A percentile compares a stretch with the other conserved stretches of the same genome.
Conservation (phyloP, 2,888 invertebrate species). For the Melanotus villosus region DNA sequence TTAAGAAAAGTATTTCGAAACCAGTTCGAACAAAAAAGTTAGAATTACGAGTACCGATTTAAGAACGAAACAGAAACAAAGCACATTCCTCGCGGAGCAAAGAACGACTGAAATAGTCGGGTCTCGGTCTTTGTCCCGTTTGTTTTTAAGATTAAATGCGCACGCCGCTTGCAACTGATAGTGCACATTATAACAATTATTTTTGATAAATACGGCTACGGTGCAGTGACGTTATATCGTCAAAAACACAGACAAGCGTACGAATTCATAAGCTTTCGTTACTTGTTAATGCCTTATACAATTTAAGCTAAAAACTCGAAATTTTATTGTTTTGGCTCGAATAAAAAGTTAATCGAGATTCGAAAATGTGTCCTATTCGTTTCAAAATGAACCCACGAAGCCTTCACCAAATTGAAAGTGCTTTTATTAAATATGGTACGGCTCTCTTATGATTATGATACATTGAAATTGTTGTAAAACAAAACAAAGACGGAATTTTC, state of each 20-base stretch:
- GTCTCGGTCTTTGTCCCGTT: constrained; percentile 27
- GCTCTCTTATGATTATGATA: no score
- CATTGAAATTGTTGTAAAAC: no score
- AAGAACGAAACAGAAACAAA: constrained; percentile 27
- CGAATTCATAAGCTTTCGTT: no score
- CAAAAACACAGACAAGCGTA: not conserved
- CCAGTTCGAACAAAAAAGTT: not conserved
- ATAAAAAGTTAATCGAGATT: no score
- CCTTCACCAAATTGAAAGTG: no score
- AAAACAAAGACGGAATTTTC: no score
- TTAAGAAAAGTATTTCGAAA: not conserved
- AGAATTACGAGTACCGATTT: not conserved
- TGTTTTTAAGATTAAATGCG: constrained; percentile 32
- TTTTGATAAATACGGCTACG: not conserved
- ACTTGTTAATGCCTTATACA: no score
- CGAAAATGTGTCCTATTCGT: no score
- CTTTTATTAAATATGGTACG: no score
- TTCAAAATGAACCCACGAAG: no score
- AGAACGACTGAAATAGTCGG: constrained; percentile 27
- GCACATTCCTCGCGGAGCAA: constrained; percentile 29
- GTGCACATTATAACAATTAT: not conserved
- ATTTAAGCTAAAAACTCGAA: no score
- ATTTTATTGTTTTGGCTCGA: no score
- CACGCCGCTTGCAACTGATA: constrained; percentile 23
- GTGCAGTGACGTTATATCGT: not conserved